Conservation (phyloP, 1,140 invertebrate genomes). For the Daktulosphaira vitifoliae region DNA sequence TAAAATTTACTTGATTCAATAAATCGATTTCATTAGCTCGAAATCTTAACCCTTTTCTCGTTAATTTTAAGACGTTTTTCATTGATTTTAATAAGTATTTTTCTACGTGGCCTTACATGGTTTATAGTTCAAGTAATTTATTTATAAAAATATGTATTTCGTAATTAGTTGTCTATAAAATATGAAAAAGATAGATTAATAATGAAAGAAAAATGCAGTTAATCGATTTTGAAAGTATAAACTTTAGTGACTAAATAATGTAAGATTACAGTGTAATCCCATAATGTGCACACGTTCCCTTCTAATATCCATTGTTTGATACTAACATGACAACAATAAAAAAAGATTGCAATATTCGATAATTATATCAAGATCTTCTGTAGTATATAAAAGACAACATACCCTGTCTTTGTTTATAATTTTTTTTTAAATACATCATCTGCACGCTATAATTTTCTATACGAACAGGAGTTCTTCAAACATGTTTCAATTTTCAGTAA, state of each 20-base stretch:
- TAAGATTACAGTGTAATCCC: not conserved
- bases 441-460: not conserved
- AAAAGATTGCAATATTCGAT: conserved; percentile 13
- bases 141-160: no score
- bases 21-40: no score
- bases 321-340: conserved; percentile 20
- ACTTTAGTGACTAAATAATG: not conserved
- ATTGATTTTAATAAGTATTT: no score
- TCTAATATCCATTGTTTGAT: conserved; percentile 18
- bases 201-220: conserved; percentile 26
- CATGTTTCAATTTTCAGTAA: conserved; percentile 7
- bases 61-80: no score
- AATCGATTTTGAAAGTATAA: conserved; percentile 15
- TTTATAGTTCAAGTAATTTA: no score
- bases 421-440: not conserved
- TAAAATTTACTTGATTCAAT: no score
- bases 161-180: no score
- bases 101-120: no score
- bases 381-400: conserved; percentile 14
- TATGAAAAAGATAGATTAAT: conserved; percentile 22
- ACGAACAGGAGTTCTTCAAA: no score
- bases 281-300: not conserved
- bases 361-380: conserved; percentile 13
- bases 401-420: not conserved
- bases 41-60: no score